Evolutionary conservation across 2,888 invertebrate genomes (phyloP), one percentile per base, ranked within the genome.

Genomic region (Cryptocheilus praepositus): DNA sequence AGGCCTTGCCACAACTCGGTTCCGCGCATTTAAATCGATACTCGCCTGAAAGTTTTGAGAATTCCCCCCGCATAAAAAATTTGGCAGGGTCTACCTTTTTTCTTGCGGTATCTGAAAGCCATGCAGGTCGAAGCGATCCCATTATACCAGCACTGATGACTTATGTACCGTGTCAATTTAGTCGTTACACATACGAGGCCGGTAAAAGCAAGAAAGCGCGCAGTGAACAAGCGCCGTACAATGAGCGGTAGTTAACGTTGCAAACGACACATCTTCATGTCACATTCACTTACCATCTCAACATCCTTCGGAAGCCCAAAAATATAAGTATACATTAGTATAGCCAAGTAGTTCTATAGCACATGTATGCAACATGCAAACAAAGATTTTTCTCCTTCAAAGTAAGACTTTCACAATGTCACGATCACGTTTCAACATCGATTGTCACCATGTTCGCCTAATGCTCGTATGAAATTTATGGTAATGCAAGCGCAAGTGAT

Each of bases 11-110:
- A 89, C 98, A 98, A 77, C 92, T 92, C 71, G 94, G 92, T 89
- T 96, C 95, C 46, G 94, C 92, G 89, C 98, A 98, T 90, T 95
- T 95, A 90, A 98, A 98, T 85, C 95, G 93, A 90, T 95, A 98
- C 91, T 98, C 98, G 84, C 98, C 98, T 97, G 91, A 76, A 91
- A 91, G 81, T 83, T 77, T 79, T 69, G 68, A 83, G 76, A 81
- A 83, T 83, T 78, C 77, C 79, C 70, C 77, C 78, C 44, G 18
- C 78, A 57, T 79, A 74, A 78, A 65, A 81, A 81, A 79, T 69
- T 67, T 70, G 70, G 70, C 72, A 72, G 61, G 71, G 70, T 28
- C 73, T 80, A 80, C 55, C 65, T 76, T 80, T 36, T 77, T 60
- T 72, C 80, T 77, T 60, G 75, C 71, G 54, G 79, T 80, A 76